Evolutionary conservation across 2,113 vertebrate species (phyloP).

Genomic region (Hippocampus mohnikei): DNA sequence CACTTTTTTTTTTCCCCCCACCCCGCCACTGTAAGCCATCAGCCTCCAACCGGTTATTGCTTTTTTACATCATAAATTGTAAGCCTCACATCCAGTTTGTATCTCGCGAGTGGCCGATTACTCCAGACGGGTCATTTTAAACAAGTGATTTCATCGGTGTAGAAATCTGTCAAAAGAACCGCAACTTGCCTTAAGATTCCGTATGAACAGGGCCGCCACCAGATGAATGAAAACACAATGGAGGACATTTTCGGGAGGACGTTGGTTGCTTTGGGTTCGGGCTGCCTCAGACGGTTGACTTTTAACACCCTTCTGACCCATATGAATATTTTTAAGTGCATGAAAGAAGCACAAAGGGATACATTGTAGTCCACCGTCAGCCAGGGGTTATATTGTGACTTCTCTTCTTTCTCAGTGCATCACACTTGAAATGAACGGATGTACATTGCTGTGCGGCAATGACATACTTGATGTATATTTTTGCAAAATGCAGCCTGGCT

Average conservation of each 20-base stretch:
- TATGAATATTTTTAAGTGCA: constrained; percentile 31
- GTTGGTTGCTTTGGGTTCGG: constrained; percentile 43
- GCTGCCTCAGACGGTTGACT: constrained; percentile 52
- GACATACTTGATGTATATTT: not conserved
- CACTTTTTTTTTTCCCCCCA: not conserved
- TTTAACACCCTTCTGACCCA: constrained; percentile 35
- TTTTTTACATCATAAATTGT: constrained; percentile 4
- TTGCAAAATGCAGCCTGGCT: too few relatives aligned
- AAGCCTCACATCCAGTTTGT: not conserved
- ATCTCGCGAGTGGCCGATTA: not conserved
- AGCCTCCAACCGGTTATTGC: constrained; percentile 15
- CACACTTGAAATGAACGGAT: not conserved
- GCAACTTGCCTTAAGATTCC: constrained; percentile 41
- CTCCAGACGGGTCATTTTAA: constrained; percentile 36
- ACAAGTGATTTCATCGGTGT: constrained; percentile 65
- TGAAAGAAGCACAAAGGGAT: not conserved
- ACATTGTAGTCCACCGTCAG: not conserved
- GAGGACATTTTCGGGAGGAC: constrained; percentile 49
- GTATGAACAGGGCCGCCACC: constrained; percentile 37
- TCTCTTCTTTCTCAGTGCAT: not conserved
- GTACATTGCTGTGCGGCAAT: not conserved
- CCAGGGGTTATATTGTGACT: not conserved
- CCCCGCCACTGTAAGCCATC: constrained; percentile 32
- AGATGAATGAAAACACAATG: constrained; percentile 55
- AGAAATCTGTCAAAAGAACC: constrained; percentile 30